Evolutionary conservation across 2,113 vertebrate genomes (phyloP).

Genomic region (Apaloderma vittatum): DNA sequence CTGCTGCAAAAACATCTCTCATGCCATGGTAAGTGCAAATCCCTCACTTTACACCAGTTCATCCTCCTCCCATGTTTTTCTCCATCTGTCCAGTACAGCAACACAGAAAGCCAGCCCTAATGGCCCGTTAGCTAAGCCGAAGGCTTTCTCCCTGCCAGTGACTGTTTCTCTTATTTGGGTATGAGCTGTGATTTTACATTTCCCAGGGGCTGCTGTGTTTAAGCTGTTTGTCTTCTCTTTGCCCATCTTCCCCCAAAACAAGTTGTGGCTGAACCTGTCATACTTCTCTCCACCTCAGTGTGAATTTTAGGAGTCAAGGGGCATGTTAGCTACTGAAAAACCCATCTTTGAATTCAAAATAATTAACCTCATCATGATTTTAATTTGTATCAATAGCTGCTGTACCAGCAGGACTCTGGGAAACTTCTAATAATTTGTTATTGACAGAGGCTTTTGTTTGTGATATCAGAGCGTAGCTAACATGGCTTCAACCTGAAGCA

Average conservation of each 20-base stretch:
- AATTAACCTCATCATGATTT: background rate
- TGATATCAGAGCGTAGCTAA: background rate
- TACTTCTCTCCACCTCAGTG: background rate
- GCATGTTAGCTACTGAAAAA: background rate
- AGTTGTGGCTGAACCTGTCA: background rate
- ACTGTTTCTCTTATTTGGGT: background rate
- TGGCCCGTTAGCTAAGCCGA: background rate
- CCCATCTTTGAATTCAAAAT: background rate
- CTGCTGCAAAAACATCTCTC: background rate
- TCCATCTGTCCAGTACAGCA: background rate
- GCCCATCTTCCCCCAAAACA: background rate
- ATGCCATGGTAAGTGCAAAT: rapidly evolving
- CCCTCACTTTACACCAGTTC: background rate
- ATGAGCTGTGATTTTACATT: background rate
- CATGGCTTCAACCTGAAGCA: background rate
- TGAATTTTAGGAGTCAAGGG: background rate
- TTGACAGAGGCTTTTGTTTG: background rate
- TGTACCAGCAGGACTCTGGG: background rate
- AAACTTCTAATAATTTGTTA: background rate
- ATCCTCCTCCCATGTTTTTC: background rate
- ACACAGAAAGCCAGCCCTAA: background rate
- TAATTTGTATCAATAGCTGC: background rate
- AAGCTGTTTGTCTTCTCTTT: background rate
- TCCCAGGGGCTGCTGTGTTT: background rate
- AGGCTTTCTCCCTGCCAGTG: background rate